Evolutionary conservation across 2,113 vertebrate species (phyloP).

Genomic region (Sphaerodactylus townsendi): DNA sequence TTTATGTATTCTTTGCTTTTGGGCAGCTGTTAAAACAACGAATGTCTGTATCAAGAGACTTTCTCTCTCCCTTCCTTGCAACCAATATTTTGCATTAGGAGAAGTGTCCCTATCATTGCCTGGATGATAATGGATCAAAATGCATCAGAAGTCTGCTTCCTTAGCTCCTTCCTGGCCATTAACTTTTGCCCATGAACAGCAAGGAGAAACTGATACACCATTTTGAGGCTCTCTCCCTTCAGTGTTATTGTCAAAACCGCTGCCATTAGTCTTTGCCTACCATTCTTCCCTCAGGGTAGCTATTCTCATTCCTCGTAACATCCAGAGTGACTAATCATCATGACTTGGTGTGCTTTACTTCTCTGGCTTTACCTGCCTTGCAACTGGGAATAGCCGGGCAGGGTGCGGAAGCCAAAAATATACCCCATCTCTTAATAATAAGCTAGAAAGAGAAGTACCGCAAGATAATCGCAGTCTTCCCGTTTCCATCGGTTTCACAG

Average conservation of each 20-base stretch:
- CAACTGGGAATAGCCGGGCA: not conserved
- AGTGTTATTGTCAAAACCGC: not conserved
- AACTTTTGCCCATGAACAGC: accelerated
- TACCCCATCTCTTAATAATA: not conserved
- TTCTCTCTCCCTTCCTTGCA: not conserved
- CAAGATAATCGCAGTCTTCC: slow-evolving; percentile 17
- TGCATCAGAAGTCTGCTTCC: not conserved
- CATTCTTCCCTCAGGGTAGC: not conserved
- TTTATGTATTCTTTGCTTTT: not conserved
- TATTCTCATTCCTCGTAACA: not conserved
- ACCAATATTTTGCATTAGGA: not conserved
- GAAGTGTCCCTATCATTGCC: not conserved
- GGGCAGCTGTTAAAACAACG: not conserved
- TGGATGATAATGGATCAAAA: not conserved
- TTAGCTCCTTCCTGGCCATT: not conserved
- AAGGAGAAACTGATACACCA: not conserved
- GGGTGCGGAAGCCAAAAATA: not conserved
- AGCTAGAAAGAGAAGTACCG: not conserved
- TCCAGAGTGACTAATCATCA: not conserved
- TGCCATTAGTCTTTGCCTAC: slow-evolving; percentile 6
- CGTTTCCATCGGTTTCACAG: not conserved
- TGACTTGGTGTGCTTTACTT: not conserved
- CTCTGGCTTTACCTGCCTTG: not conserved
- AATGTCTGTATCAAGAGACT: slow-evolving; percentile 2
- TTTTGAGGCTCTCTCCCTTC: accelerated